A percentile compares a stretch with the other conserved stretches of the same genome.
Evolutionary conservation across 2,888 invertebrate species (phyloP).

Genomic region (Drosophila macrospina): DNA sequence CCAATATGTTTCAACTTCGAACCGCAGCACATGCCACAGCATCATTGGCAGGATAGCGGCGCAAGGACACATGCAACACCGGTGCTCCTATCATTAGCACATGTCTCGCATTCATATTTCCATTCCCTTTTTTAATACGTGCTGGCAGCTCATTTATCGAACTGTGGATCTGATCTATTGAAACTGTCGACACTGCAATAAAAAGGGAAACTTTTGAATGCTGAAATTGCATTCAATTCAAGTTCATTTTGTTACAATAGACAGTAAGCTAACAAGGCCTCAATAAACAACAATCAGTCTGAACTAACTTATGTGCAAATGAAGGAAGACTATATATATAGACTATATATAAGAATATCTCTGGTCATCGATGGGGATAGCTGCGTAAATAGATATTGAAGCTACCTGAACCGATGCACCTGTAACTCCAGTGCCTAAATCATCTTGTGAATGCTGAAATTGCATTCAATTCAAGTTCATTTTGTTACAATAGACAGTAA

Average conservation of each 20-base stretch:
- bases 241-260: neutral
- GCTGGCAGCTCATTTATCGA: slow-evolving; percentile 34
- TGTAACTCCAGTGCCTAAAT: slow-evolving; percentile 67
- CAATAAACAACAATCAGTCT: no score
- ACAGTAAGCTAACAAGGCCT: no score
- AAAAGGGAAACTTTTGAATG: slow-evolving; percentile 7
- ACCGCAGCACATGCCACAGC: slow-evolving; percentile 66
- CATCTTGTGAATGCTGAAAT: no score
- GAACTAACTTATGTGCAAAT: no score
- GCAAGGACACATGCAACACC: slow-evolving; percentile 25
- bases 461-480: no score
- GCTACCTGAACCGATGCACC: slow-evolving; percentile 66
- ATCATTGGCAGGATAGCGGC: slow-evolving; percentile 35
- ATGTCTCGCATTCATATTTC: slow-evolving; percentile 36
- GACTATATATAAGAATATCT: no score
- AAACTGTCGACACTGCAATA: slow-evolving; percentile 33
- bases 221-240: neutral
- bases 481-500: no score
- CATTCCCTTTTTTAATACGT: slow-evolving; percentile 34
- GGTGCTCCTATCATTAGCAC: slow-evolving; percentile 24
- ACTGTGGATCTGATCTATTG: neutral
- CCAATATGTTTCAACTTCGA: slow-evolving; percentile 78
- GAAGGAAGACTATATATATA: no score
- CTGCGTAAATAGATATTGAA: slow-evolving; percentile 45
- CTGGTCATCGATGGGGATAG: slow-evolving; percentile 41